Evolutionary conservation across 1,140 invertebrate species (phyloP), one percentile per base, ranked within the genome.

Genomic region (Drosophila ercepeae): DNA sequence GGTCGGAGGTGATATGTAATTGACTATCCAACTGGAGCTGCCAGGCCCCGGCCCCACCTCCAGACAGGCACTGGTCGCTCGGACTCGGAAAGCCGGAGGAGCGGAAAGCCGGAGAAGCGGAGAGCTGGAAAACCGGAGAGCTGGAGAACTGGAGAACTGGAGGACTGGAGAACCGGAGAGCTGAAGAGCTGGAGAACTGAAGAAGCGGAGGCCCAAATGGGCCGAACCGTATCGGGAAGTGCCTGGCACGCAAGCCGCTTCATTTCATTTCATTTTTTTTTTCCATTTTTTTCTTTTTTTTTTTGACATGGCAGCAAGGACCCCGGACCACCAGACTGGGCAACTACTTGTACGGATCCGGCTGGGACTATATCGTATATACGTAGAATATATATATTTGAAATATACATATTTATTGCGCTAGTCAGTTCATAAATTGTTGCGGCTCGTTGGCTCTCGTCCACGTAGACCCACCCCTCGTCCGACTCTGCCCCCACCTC

Each of bases 381-480:
- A 36, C 46, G 49, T 19, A 61, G 39, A 65, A 36, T 49, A 64
- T 51, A 57, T 63, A 51, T 55, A 34, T 78, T 21, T 18, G 25
- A 59, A 39, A 29, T 77, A 46, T 54, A 39, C 44, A 51, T 57
- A 67, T 76, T 48, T 58, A 73, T 60, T 55, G 53, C 74, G 64
- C 69, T 71, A 82, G 54, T 71, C 59, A 89, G 88, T 89, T 82
- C 88, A 89, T 89, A 89, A 89, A 89, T 89, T 83, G 63, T 78
- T 77, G 78, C 69, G 74, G 60, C 67, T 71, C 55, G 67, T 71
- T 70, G 68, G 69, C n/a, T n/a, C 50, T 58, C 61, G 45, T 58
- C 57, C 48, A 59, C 49, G 34, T 27, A 9, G 25, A 8, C n/a
- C n/a, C n/a, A 27, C 25, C 53, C 55, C 49, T 18, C 11, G 1